phyloP scores from a whole-genome alignment of 2,888 invertebrate genomes.

The Lepetodrilus schrolli region DNA sequence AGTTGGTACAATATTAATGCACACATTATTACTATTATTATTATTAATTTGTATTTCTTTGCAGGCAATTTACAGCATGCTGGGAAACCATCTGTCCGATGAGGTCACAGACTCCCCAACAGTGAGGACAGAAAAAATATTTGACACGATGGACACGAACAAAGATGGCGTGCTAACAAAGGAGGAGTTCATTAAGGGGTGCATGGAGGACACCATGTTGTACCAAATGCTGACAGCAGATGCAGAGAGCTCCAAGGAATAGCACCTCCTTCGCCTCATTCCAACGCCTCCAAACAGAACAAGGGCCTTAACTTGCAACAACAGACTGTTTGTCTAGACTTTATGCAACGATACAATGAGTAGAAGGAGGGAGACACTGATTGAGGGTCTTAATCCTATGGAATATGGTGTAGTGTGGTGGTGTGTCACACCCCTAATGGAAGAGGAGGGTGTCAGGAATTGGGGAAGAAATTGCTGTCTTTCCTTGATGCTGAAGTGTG shows the following conservation, averaged over 20 bases:
- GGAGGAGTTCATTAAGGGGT: conserved; percentile 98
- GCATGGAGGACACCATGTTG: conserved; percentile 85
- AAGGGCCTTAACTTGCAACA: conserved; percentile 13
- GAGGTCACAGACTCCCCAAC: conserved; percentile 81
- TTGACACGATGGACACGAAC: conserved; percentile 99
- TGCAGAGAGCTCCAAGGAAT: conserved; percentile 55
- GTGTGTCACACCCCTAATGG: too few species aligned
- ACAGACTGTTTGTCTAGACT: too few species aligned
- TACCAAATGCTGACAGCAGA: conserved; percentile 75
- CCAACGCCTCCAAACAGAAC: not conserved
- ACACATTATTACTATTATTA: not conserved
- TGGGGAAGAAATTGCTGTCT: too few species aligned
- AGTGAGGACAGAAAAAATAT: conserved; percentile 98
- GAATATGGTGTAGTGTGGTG: too few species aligned
- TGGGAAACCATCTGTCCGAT: conserved; percentile 82
- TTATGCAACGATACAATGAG: too few species aligned
- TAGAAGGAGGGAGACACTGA: too few species aligned
- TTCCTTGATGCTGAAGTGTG: too few species aligned
- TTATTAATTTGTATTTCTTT: conserved; percentile 57
- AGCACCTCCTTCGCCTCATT: not conserved
- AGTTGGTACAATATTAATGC: conserved; percentile 3
- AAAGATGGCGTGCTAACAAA: conserved; percentile 98
- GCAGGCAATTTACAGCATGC: conserved; percentile 99
- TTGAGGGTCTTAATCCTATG: too few species aligned
- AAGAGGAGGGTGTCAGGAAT: too few species aligned